A percentile compares a stretch with the other conserved stretches of the same genome.
Evolutionary conservation across 1,140 invertebrate genomes (phyloP).

Genomic region (Cataglyphis hispanica): DNA sequence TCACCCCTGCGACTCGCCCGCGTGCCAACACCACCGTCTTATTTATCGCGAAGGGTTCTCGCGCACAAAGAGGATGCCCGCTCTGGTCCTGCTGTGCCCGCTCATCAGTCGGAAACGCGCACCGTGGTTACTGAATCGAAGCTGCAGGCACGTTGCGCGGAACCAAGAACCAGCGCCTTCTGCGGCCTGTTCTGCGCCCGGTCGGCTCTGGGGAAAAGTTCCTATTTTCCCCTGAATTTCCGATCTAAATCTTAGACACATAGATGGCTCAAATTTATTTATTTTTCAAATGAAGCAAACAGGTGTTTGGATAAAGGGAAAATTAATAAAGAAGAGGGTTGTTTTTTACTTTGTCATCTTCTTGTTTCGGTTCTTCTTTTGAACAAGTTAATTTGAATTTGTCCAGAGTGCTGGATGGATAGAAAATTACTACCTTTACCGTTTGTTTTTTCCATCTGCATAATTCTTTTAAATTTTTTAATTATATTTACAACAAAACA

Average conservation of each 20-base stretch:
- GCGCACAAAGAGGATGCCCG: conserved; percentile 52
- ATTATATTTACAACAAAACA: not conserved
- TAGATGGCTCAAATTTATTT: not conserved
- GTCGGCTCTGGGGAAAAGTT: not conserved
- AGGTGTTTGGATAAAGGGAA: not conserved
- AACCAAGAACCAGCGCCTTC: conserved; percentile 62
- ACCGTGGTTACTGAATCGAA: conserved; percentile 75
- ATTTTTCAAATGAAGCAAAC: not conserved
- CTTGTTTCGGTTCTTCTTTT: not conserved
- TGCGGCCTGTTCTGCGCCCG: not conserved
- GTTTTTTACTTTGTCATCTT: not conserved
- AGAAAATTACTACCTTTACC: conserved; percentile 18
- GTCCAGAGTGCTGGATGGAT: not conserved
- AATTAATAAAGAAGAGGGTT: not conserved
- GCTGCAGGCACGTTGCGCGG: conserved; percentile 70
- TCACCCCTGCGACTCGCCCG: conserved; percentile 34
- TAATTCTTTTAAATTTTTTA: too few species aligned
- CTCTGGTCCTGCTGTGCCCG: not conserved
- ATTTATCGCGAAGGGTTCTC: not conserved
- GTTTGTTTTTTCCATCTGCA: not conserved
- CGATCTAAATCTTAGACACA: not conserved
- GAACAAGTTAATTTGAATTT: not conserved
- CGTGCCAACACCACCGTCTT: not conserved
- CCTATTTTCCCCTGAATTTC: not conserved
- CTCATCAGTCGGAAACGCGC: conserved; percentile 59